These are phyloP conservation scores for Sebastolobus altivelis DNA, from an alignment of 2,797 vertebrate genomes.

Conservation along the genomic window DNA sequence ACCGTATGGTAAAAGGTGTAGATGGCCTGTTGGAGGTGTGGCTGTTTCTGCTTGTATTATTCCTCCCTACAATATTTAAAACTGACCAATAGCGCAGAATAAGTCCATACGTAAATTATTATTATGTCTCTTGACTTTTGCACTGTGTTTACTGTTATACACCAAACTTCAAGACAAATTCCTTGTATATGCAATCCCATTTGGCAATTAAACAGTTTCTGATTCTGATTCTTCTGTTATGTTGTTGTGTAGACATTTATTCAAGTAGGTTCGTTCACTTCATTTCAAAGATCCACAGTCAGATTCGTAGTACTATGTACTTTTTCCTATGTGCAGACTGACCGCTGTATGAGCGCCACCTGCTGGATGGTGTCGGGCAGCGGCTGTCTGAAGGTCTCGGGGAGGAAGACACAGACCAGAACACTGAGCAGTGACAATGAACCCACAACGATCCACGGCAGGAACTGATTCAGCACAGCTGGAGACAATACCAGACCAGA, in stretches of 20 bases:
- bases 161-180: background rate
- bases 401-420: conserved; percentile 54
- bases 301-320: background rate
- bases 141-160: background rate
- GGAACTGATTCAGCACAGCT: conserved; percentile 46
- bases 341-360: conserved; percentile 44
- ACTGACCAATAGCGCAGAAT: background rate
- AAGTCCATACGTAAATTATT: background rate
- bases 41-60: conserved; percentile 1
- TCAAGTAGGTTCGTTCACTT: background rate
- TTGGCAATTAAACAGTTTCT: background rate
- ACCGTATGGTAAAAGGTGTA: background rate
- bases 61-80: background rate
- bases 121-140: background rate
- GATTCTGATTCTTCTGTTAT: background rate
- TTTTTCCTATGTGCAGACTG: conserved; percentile 31
- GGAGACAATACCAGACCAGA: conserved; percentile 20
- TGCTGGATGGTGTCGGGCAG: conserved; percentile 71
- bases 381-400: conserved; percentile 65
- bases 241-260: background rate
- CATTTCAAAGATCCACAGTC: background rate
- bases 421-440: conserved; percentile 55
- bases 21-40: background rate
- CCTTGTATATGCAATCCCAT: background rate
- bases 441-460: conserved; percentile 65